Conservation (phyloP, 1,140 invertebrate genomes). For the Ceratina japonica region DNA sequence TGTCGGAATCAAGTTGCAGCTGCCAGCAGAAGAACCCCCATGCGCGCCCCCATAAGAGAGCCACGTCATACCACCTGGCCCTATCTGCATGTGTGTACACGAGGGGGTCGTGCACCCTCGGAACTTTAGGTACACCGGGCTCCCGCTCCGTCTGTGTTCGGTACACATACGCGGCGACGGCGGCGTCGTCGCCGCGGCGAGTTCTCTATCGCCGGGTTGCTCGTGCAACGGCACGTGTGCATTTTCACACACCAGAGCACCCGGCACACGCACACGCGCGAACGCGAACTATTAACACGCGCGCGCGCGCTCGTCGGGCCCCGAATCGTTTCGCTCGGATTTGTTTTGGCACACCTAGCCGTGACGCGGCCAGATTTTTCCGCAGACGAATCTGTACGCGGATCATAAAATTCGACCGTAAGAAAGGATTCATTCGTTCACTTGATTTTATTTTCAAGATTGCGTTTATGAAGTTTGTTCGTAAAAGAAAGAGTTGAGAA, state of each 20-base stretch:
- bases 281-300: background rate
- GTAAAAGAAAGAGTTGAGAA: too few species aligned
- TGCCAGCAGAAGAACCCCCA: slow-evolving; percentile 74
- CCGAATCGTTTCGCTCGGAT: slow-evolving; percentile 29
- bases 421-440: background rate
- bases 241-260: slow-evolving; percentile 52
- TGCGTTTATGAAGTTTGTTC: too few species aligned
- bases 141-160: background rate
- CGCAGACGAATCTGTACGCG: background rate
- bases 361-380: slow-evolving; percentile 20
- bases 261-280: background rate
- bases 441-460: too few species aligned
- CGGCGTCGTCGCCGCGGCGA: background rate
- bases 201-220: slow-evolving; percentile 1
- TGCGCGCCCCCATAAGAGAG: slow-evolving; percentile 72
- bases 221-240: slow-evolving; percentile 45
- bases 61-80: slow-evolving; percentile 69
- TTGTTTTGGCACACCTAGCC: slow-evolving; percentile 43
- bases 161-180: background rate
- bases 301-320: background rate
- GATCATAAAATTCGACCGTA: background rate
- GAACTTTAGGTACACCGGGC: slow-evolving; percentile 68
- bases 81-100: slow-evolving; percentile 58
- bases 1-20: slow-evolving; percentile 74
- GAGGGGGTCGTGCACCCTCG: slow-evolving; percentile 50